These are phyloP conservation scores for Lycopodina hypogea DNA, from an alignment of 37 sponge, comb jelly and placozoan species.

Conservation along the genomic window DNA sequence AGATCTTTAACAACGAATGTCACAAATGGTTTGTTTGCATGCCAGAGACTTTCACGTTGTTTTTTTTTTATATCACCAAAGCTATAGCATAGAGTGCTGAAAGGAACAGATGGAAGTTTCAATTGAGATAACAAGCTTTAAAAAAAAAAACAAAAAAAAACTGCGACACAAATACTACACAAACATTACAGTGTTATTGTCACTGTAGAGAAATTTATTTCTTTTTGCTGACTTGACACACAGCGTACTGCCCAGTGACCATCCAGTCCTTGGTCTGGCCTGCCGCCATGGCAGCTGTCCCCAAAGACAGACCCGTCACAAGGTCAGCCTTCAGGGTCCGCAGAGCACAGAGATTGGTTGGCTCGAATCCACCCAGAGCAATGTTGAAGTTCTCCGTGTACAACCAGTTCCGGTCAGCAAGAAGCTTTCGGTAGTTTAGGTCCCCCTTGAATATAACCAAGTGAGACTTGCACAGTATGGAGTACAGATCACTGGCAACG, in stretches of 20 bases:
- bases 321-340: slow-evolving; percentile 96
- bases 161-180: background rate
- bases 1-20: too few species aligned
- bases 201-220: slow-evolving; percentile 2
- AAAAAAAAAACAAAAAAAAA: slow-evolving; percentile 5
- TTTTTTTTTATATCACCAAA: too few species aligned
- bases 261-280: slow-evolving; percentile 80
- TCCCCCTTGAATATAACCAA: slow-evolving; percentile 96
- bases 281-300: slow-evolving; percentile 63
- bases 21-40: too few species aligned
- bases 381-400: slow-evolving; percentile 72
- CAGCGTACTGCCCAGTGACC: slow-evolving; percentile 82
- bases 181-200: background rate
- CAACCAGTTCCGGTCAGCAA: slow-evolving; percentile 91
- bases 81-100: too few species aligned
- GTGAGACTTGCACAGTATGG: slow-evolving; percentile 44
- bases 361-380: slow-evolving; percentile 84
- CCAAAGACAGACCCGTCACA: slow-evolving; percentile 79
- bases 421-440: slow-evolving; percentile 96
- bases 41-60: too few species aligned
- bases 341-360: slow-evolving; percentile 82
- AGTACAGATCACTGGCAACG: slow-evolving; percentile 82
- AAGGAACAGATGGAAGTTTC: too few species aligned
- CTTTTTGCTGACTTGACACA: slow-evolving; percentile 58
- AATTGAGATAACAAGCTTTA: background rate